A percentile compares a stretch with the other conserved stretches of the same genome.
phyloP scores from a whole-genome alignment of 2,113 vertebrate species.

The Nerophis ophidion region DNA sequence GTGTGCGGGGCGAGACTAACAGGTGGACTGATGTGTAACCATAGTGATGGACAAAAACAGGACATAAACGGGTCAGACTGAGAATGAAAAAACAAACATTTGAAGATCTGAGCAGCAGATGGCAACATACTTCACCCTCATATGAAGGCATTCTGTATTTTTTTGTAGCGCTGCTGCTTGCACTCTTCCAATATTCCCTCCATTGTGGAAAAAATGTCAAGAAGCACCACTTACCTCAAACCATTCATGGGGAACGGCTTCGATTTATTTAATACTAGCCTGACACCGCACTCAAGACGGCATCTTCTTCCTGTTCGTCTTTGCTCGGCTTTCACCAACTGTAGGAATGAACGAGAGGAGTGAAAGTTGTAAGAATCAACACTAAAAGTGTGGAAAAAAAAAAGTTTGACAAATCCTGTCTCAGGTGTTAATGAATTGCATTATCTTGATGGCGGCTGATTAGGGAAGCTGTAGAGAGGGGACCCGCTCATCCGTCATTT shows the following conservation, averaged over 20 bases:
- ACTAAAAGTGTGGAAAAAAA: no score
- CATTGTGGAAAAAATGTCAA: slow-evolving; percentile 36
- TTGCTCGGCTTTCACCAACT: slow-evolving; percentile 11
- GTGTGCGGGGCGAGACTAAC: no score
- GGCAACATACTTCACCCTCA: no score
- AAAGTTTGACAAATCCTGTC: not conserved
- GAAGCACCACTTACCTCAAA: slow-evolving; percentile 50
- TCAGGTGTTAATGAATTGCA: slow-evolving; percentile 6
- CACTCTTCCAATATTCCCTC: slow-evolving; percentile 17
- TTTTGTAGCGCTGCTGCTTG: slow-evolving; percentile 22
- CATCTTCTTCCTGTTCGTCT: slow-evolving; percentile 25
- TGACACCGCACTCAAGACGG: slow-evolving; percentile 26
- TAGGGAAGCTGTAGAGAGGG: slow-evolving; percentile 26
- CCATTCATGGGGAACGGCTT: slow-evolving; percentile 44
- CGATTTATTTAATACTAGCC: slow-evolving; percentile 42
- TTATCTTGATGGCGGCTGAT: slow-evolving; percentile 14
- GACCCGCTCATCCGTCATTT: slow-evolving; percentile 54
- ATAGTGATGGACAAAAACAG: no score
- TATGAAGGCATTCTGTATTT: slow-evolving; percentile 24
- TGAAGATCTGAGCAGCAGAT: no score
- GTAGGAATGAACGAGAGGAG: not conserved
- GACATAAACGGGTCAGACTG: no score
- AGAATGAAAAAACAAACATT: no score
- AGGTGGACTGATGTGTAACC: no score
- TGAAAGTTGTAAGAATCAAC: not conserved